phyloP scores from a whole-genome alignment of 2,797 vertebrate species.

The Parotocinclus haroldoi region DNA sequence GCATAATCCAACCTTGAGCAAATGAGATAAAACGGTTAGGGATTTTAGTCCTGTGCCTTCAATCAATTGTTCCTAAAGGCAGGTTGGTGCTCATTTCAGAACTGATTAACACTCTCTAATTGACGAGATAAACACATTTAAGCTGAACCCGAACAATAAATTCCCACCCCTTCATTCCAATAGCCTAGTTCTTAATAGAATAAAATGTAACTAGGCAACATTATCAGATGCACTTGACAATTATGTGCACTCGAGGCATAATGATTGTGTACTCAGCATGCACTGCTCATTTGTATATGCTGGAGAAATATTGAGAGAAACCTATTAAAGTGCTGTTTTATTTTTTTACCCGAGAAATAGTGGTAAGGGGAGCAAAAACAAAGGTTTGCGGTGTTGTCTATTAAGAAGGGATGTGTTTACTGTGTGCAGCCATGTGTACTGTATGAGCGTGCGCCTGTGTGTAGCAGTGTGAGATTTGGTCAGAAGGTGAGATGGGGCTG shows the following conservation, averaged over 20 bases:
- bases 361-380: conserved; percentile 35
- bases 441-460: background rate
- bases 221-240: conserved; percentile 66
- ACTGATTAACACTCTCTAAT: conserved; percentile 65
- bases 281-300: conserved; percentile 42
- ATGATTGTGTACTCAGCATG: conserved; percentile 59
- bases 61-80: conserved; percentile 64
- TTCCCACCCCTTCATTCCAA: conserved; percentile 49
- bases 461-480: background rate
- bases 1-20: conserved; percentile 59
- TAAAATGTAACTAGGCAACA: conserved; percentile 54
- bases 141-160: conserved; percentile 42
- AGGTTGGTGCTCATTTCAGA: conserved; percentile 65
- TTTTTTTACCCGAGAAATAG: conserved; percentile 41
- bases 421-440: conserved; percentile 20
- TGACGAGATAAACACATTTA: conserved; percentile 67
- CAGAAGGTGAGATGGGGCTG: conserved; percentile 42
- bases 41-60: conserved; percentile 55
- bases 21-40: conserved; percentile 65
- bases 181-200: conserved; percentile 54
- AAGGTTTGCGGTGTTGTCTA: conserved; percentile 52
- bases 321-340: conserved; percentile 60
- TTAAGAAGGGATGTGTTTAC: conserved; percentile 53
- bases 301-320: conserved; percentile 55
- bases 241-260: conserved; percentile 59